Base-by-base conservation (phyloP, 2,888 invertebrate genomes). In the Glaucopsyche alexis region DNA sequence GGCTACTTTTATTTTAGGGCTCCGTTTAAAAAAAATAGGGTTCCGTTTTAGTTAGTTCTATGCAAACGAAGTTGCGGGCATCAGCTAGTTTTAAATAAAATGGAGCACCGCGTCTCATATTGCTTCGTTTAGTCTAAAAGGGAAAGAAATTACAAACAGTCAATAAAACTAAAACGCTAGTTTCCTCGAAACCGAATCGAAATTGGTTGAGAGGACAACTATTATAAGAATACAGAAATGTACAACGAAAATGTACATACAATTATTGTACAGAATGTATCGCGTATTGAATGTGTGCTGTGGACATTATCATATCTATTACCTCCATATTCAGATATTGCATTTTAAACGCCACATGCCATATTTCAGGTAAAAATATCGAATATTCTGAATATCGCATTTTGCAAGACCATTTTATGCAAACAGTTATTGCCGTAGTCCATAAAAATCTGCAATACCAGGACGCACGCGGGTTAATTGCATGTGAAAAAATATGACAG, bases 301-400 rank as follows among this genome's bases (percentile, higher is more conserved):
- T 7, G 60, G 29, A 60, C 60, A 60, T 60, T 60, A 60, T 60
- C 60, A 60, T 60, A 60, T 60, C 60, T 60, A 60, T 60, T 60
- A 60, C 60, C 60, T 60, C 19, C 29, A 60, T 60, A 60, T 60
- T 60, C 60, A 29, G 60, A 29, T 60, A 60, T 60, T 60, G 60
- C 60, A 60, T 29, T 60, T 60, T 29, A 60, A 60, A 19, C 9
- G 47, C 40, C 40, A 40, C 8, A 11, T 60, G 29, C 13, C 29
- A 60, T 60, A 60, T 60, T 60, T 60, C 60, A 60, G 29, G 38
- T 29, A 60, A 60, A 60, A 60, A 14, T 60, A 60, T 60, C 60
- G 60, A 60, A 29, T 13, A 60, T 60, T 60, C 60, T 11, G 60
- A 60, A 60, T 60, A 60, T 60, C 29, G 55, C 19, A 29, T 60